Evolutionary conservation across 2,888 invertebrate species (phyloP).

Genomic region (Lasius fuliginosus): DNA sequence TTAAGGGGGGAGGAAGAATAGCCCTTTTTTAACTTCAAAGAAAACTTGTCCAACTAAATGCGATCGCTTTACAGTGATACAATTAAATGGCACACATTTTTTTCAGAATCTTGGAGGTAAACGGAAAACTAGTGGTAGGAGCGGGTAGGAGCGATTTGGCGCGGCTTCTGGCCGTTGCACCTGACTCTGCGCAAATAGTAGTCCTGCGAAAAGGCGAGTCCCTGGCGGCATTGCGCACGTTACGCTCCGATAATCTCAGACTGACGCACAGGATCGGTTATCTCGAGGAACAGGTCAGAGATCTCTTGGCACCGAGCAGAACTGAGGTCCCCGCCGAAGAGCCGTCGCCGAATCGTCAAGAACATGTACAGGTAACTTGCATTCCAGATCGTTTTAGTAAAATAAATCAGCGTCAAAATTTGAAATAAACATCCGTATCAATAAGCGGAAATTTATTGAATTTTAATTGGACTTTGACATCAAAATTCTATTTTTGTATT

Average conservation of each 20-base stretch:
- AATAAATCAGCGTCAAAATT: not conserved
- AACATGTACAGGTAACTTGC: constrained; percentile 82
- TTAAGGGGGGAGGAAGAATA: not conserved
- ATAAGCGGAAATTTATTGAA: not conserved
- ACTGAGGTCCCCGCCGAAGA: constrained; percentile 73
- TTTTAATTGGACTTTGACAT: not conserved
- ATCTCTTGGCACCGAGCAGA: constrained; percentile 81
- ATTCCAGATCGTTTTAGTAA: not conserved
- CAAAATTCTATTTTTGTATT: not conserved
- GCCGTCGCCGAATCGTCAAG: constrained; percentile 76
- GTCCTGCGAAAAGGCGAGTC: constrained; percentile 87
- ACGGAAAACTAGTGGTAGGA: constrained; percentile 91
- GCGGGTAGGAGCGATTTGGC: constrained; percentile 91
- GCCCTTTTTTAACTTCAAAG: not conserved
- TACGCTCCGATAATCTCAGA: constrained; percentile 93
- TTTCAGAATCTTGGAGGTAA: constrained; percentile 92
- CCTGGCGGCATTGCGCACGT: constrained; percentile 83
- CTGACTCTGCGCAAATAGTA: constrained; percentile 90
- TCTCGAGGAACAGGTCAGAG: constrained; percentile 93
- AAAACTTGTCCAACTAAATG: not conserved
- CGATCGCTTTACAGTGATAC: not conserved
- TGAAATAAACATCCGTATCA: not conserved
- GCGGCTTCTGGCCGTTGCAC: constrained; percentile 89
- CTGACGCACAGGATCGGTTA: constrained; percentile 96
- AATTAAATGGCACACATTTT: constrained; percentile 48